A percentile compares a stretch with the other conserved stretches of the same genome.
These are phyloP conservation scores for Cotesia glomerata DNA, from an alignment of 1,140 invertebrate genomes.

Conservation along the genomic window DNA sequence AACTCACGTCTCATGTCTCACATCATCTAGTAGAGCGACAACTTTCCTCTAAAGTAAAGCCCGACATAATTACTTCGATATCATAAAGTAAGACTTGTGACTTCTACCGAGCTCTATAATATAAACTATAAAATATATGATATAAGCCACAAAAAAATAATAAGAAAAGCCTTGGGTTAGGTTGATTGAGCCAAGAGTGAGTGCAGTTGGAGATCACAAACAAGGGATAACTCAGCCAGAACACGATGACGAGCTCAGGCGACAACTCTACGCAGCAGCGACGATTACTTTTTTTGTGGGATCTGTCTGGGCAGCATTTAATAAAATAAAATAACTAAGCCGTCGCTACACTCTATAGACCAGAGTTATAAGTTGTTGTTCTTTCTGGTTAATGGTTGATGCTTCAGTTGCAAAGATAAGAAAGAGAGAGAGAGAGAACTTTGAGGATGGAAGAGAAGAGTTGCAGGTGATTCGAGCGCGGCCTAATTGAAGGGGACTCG, in stretches of 20 bases:
- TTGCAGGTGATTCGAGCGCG: constrained; percentile 35
- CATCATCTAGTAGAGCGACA: too few relatives aligned
- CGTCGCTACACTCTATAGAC: not conserved
- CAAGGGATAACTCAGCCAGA: constrained; percentile 7
- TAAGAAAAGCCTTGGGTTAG: too few relatives aligned
- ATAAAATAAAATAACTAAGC: too few relatives aligned
- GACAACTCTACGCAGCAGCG: constrained; percentile 10
- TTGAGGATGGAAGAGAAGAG: constrained; percentile 21
- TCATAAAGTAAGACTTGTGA: too few relatives aligned
- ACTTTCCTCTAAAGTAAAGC: too few relatives aligned
- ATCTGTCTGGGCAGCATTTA: not conserved
- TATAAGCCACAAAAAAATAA: too few relatives aligned
- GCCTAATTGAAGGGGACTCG: constrained; percentile 39
- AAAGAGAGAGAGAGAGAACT: constrained; percentile 17
- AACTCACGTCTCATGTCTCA: too few relatives aligned
- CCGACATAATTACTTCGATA: too few relatives aligned
- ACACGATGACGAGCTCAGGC: not conserved
- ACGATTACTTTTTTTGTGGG: constrained; percentile 26
- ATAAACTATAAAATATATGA: too few relatives aligned
- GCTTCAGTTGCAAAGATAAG: not conserved
- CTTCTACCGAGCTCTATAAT: too few relatives aligned
- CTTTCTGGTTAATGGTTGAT: not conserved
- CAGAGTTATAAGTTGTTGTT: too few relatives aligned
- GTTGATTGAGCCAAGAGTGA: too few relatives aligned
- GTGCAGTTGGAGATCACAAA: constrained; percentile 3